Percentiles rank a stretch among this genome's conserved stretches.
phyloP scores from a whole-genome alignment of 2,113 vertebrate genomes.

The Nyctereutes procyonoides region DNA sequence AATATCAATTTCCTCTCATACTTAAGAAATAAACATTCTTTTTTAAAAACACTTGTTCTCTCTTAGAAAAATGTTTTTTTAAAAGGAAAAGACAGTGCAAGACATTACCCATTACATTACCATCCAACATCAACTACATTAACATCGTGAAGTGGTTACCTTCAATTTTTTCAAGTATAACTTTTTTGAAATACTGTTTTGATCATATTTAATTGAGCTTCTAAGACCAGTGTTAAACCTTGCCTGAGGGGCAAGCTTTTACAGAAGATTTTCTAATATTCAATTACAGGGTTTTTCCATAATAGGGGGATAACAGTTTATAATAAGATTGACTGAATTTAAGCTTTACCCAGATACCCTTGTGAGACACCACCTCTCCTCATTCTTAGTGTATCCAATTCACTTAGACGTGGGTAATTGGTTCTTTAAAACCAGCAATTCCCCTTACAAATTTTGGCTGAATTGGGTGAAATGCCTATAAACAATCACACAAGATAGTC shows the following conservation, averaged over 20 bases:
- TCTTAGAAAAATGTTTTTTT: not conserved
- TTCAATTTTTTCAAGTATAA: not conserved
- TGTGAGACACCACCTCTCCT: not conserved
- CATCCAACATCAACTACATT: not conserved
- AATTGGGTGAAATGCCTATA: not conserved
- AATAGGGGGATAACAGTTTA: slow-evolving; percentile 20
- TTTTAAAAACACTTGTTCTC: slow-evolving; percentile 21
- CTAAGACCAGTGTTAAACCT: slow-evolving; percentile 52
- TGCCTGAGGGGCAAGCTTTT: slow-evolving; percentile 51
- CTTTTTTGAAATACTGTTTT: slow-evolving; percentile 37
- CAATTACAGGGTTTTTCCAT: slow-evolving; percentile 49
- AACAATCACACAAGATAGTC: not conserved
- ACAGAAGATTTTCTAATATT: slow-evolving; percentile 54
- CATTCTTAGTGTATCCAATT: not conserved
- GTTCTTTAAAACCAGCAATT: not conserved
- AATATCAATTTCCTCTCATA: not conserved
- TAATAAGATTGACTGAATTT: slow-evolving; percentile 56
- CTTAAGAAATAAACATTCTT: not conserved
- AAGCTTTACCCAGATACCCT: slow-evolving; percentile 14
- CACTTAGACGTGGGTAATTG: not conserved
- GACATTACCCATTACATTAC: not conserved
- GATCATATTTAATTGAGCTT: slow-evolving; percentile 64
- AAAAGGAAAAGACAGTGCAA: not conserved
- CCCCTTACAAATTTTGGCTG: slow-evolving; percentile 38
- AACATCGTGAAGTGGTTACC: not conserved